phyloP scores from a whole-genome alignment of 2,797 vertebrate genomes.

The Myotis planiceps region DNA sequence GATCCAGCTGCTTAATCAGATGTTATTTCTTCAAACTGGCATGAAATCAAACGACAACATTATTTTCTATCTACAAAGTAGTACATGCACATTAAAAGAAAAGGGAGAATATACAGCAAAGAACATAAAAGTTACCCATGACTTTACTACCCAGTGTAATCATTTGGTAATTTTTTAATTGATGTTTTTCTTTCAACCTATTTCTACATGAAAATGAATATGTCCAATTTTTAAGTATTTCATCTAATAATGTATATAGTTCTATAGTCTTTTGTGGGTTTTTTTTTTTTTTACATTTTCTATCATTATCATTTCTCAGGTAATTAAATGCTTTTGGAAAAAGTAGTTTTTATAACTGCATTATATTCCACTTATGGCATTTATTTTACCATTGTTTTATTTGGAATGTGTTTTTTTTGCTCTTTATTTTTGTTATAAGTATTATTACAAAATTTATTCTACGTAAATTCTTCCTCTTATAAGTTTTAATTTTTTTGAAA shows the following conservation, averaged over 20 bases:
- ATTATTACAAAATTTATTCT: neutral
- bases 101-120: neutral
- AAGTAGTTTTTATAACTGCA: neutral
- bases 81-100: neutral
- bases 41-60: neutral
- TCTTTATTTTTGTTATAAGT: neutral
- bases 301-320: neutral
- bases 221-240: neutral
- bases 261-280: neutral
- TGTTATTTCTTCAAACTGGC: neutral
- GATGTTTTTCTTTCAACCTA: neutral
- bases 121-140: neutral
- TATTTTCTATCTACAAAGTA: neutral
- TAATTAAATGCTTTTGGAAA: neutral
- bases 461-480: neutral
- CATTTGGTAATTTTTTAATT: neutral
- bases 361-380: neutral
- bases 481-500: neutral
- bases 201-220: neutral
- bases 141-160: neutral
- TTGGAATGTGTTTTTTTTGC: neutral
- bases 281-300: neutral
- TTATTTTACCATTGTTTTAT: neutral
- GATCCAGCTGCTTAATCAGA: neutral
- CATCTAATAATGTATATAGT: neutral